phyloP scores from a whole-genome alignment of 2,113 vertebrate species.

The Rhynchopsitta pachyrhyncha region DNA sequence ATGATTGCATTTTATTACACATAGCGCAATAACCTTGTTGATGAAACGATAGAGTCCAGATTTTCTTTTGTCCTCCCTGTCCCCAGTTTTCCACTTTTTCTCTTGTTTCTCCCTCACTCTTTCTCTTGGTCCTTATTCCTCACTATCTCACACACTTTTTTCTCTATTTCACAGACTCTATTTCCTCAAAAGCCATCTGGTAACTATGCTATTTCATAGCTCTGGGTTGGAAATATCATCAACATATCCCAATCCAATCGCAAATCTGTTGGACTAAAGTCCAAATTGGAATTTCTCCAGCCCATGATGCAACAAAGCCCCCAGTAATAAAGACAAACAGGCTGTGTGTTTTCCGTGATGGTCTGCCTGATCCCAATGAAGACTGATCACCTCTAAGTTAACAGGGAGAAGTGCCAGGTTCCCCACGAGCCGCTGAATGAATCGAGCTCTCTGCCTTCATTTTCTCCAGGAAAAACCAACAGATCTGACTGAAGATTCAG shows the following conservation, averaged over 20 bases:
- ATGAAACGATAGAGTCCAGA: background rate
- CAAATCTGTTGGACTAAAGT: constrained; percentile 22
- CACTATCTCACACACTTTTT: background rate
- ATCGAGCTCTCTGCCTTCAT: constrained; percentile 36
- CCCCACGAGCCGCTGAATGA: constrained; percentile 29
- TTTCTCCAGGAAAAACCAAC: constrained; percentile 46
- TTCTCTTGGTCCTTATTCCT: background rate
- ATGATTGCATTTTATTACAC: background rate
- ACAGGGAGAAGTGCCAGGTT: constrained; percentile 46
- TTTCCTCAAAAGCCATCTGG: background rate
- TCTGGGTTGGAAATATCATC: background rate
- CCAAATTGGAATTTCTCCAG: constrained; percentile 67
- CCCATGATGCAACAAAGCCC: constrained; percentile 70
- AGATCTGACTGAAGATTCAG: constrained; percentile 41
- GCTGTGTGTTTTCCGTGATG: constrained; percentile 69
- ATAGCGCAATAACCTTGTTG: constrained; percentile 1
- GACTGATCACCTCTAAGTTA: constrained; percentile 73
- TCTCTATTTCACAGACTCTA: background rate
- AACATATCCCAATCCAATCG: background rate
- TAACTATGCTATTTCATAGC: constrained; percentile 20
- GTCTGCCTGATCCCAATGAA: constrained; percentile 71
- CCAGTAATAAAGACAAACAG: constrained; percentile 77
- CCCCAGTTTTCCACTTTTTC: constrained; percentile 14
- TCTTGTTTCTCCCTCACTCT: background rate
- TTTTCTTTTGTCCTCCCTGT: constrained; percentile 36